Evolutionary conservation across 2,113 vertebrate species (phyloP), one percentile per base, ranked within the genome.

Genomic region (Nyctereutes procyonoides): DNA sequence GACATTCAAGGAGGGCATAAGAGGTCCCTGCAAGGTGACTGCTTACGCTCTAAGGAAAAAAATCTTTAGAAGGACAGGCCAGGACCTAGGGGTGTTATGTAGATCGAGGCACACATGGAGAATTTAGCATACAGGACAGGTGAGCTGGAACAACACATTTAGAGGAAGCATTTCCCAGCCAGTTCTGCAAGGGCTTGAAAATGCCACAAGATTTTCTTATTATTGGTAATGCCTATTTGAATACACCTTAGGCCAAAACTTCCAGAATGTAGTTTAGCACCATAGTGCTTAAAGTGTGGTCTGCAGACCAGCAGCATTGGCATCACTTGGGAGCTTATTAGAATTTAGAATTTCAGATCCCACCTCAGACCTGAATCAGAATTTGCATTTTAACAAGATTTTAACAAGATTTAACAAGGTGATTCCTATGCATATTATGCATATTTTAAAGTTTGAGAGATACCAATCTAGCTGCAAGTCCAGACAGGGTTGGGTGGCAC

Each of bases 351-450:
- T 80, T 79, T 63, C 4, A 35, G 77, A 90, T 94, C 71, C 63
- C 58, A 71, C 22, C 48, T 97, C 71, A 90, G 80, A 96, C 87
- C 69, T 56, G 84, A 96, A 88, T 90, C 53, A 92, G 92, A 96
- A 96, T 92, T 96, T 90, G 81, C 63, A 92, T 80, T 95, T 93
- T 97, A 93, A 94, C 84, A 96, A 96, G 95, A 95, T 94, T 69
- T 58, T 96, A 92, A 94, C 81, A 96, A 97, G 95, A 95, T 95
- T 69, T 55, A 76, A 51, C 94, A n/a, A 65, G 84, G 56, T 79
- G 88, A 95, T 58, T 94, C 58, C 16, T 83, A 30, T 73, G 80
- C 58, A 65, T 56, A 67, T 38, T 77, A 58, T 67, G 30, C 58
- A 62, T 92, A 88, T 67, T 90, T 62, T 94, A 51, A 90, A 43